Evolutionary conservation across 2,888 invertebrate species (phyloP), one percentile per base, ranked within the genome.

Genomic region (Cynaeus angustus): DNA sequence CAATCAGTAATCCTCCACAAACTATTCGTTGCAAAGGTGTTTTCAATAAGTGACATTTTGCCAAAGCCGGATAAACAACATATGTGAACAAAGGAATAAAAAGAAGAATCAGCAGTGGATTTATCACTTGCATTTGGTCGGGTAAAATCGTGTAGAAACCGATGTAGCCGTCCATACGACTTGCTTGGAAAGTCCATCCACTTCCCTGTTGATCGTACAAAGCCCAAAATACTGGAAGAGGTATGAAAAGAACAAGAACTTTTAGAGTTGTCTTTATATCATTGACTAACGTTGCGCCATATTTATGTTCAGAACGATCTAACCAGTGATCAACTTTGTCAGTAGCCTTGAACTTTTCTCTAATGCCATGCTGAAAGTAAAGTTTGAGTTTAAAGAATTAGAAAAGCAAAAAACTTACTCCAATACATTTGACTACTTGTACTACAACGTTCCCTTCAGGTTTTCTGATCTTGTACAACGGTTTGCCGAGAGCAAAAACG

Each of bases 161-260:
- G 68, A 96, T 87, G 71, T 91, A 88, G 26, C 96, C 96, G 77
- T 93, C 87, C 97, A 98, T 97, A 74, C 92, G 88, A 8, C 92
- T 91, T 0, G 97, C 97, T 88, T 97, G 97, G 85, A 97, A 92
- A 0, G 96, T 95, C 97, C 97, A 97, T 70, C 94, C 88, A 0
- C 96, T 96, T 13, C 95, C 96, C 89, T 96, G 97, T 84, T 99
- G 99, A 84, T 99, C 98, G 84, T 94, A 98, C 0, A 99, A 88
- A 0, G 98, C 96, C 98, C 98, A 99, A 86, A 98, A 99, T 9
- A 99, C 88, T 0, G 98, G 97, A 52, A 98, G 86, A 0, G 99
- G 98, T 21, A 98, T 85, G 82, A 94, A 98, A 1, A 98, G 88
- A 4, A 93, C 88, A 6, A 97, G 85, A 0, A 98, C 92, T 73